Evolutionary conservation across 2,113 vertebrate genomes (phyloP), one percentile per base, ranked within the genome.

Genomic region (Triplophysa rosa): DNA sequence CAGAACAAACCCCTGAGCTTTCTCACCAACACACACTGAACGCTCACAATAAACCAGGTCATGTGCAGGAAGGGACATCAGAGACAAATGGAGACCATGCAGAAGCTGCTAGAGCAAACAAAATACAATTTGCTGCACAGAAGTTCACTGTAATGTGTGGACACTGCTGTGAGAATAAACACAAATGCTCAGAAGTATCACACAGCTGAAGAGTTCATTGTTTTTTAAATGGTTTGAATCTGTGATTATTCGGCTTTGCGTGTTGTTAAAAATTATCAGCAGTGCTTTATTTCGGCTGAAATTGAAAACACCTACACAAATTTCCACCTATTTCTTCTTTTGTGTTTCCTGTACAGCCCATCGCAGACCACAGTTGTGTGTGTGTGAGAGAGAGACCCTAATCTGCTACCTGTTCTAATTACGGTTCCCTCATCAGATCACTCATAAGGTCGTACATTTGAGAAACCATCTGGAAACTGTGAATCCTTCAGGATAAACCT

Each of bases 391-490:
- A 78, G 19, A 26, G 19, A 64, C 29, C 49, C 11, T 10, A 17
- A 23, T 19, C 67, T 9, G 66, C 68, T 63, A 82, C 69, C 69
- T 83, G 76, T 65, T 67, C 64, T 29, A 40, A 45, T 45, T 52
- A 59, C 67, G 61, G 68, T 45, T 67, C 45, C 58, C 16, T 45
- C 67, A 83, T 62, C 82, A 78, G 72, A 72, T 63, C 58, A 67
- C 63, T 59, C 80, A 66, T 64, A 64, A 63, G 40, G 74, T 77
- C 64, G 73, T n/a, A 79, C 33, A 29, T 78, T 69, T 17, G 45
- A 76, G 42, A 62, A 80, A 79, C 80, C 84, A 69, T 80, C 79
- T 84, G 84, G 77, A 79, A n/a, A 26, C 42, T 78, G 29, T 2
- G 17, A 21, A 75, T 52, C 29, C 47, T 73, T 29, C 79, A 67